Conservation (phyloP, 2,113 vertebrate genomes). For the Trichechus manatus region DNA sequence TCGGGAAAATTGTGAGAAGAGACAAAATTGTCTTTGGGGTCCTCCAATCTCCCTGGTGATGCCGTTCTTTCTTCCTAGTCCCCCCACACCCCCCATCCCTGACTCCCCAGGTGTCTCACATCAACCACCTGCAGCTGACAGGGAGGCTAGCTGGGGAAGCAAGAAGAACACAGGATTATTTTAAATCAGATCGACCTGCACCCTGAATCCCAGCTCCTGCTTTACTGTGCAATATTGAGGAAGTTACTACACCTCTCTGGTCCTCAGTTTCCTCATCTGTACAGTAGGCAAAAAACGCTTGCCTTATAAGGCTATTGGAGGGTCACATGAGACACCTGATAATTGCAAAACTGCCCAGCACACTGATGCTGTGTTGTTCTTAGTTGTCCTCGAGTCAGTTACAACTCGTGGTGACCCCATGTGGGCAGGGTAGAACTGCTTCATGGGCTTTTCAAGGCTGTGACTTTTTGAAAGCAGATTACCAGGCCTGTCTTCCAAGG, state of each 20-base stretch:
- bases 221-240: not conserved
- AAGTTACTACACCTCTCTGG: not conserved
- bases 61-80: not conserved
- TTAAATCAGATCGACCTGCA: too few relatives aligned
- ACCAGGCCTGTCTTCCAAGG: not conserved
- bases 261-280: not conserved
- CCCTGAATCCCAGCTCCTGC: not conserved
- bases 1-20: not conserved
- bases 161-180: too few relatives aligned
- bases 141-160: not conserved
- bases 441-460: not conserved
- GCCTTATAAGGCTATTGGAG: not conserved
- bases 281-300: not conserved
- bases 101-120: too few relatives aligned
- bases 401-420: not conserved
- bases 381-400: too few relatives aligned
- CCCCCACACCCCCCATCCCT: too few relatives aligned
- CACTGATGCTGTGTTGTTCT: too few relatives aligned
- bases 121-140: not conserved
- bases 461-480: not conserved
- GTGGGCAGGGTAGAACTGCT: not conserved
- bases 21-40: not conserved
- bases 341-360: fast-evolving
- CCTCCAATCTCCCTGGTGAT: not conserved
- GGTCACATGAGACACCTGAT: not conserved